These are phyloP conservation scores for Cheilosia variabilis DNA, from an alignment of 2,888 invertebrate genomes.

Conservation along the genomic window DNA sequence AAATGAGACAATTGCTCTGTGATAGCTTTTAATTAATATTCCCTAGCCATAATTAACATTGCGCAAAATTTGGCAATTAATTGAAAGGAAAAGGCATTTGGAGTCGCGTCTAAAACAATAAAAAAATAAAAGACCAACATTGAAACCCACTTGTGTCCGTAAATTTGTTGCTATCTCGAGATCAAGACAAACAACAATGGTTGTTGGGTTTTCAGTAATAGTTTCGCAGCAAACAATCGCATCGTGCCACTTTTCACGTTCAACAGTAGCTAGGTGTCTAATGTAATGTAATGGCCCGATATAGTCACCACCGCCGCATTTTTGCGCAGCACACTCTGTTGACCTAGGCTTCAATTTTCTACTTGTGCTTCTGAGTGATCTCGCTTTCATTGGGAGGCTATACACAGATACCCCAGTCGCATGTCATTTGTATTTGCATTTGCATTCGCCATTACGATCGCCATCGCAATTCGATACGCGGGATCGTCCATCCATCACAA, in stretches of 20 bases:
- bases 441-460: not conserved
- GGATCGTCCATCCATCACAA: constrained; percentile 30
- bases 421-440: constrained; percentile 28
- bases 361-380: constrained; percentile 24
- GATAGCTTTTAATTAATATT: constrained; percentile 29
- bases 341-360: constrained; percentile 54
- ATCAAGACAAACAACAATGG: constrained; percentile 62
- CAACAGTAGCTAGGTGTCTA: constrained; percentile 50
- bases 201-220: constrained; percentile 40
- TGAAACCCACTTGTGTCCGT: constrained; percentile 46
- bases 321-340: constrained; percentile 5
- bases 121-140: constrained; percentile 10
- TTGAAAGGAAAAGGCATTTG: constrained; percentile 47
- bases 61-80: constrained; percentile 59
- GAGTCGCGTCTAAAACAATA: constrained; percentile 8
- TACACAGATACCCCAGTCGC: constrained; percentile 1
- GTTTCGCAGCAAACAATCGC: constrained; percentile 49
- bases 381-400: constrained; percentile 48
- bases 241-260: constrained; percentile 51
- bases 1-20: constrained; percentile 4
- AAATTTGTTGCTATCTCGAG: constrained; percentile 32
- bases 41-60: constrained; percentile 23
- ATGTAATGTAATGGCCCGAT: constrained; percentile 28
- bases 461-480: constrained; percentile 39
- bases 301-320: constrained; percentile 13